Conservation (phyloP, 2,797 vertebrate genomes). For the Helarctos malayanus region DNA sequence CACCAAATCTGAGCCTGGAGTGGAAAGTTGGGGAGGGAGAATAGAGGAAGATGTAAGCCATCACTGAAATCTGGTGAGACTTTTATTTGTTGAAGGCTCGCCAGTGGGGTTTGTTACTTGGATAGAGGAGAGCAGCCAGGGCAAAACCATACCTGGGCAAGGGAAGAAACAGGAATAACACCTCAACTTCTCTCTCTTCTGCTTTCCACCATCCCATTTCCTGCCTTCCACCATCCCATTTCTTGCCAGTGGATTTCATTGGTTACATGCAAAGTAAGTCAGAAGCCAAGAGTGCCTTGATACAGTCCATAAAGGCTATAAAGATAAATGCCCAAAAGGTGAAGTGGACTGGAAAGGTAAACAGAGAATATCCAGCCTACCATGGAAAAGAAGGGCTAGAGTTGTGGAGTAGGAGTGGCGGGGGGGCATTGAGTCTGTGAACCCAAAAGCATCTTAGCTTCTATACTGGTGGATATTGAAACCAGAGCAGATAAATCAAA, state of each 20-base stretch:
- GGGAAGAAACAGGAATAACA: background rate
- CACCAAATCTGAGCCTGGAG: background rate
- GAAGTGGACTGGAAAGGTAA: background rate
- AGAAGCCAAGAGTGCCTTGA: too few species aligned
- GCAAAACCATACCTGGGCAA: background rate
- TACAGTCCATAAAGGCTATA: background rate
- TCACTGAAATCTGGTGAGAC: background rate
- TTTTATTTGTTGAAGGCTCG: background rate
- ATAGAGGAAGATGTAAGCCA: background rate
- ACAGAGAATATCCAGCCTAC: background rate
- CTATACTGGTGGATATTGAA: background rate
- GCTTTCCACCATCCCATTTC: background rate
- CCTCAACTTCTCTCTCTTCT: background rate
- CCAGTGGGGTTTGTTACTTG: background rate
- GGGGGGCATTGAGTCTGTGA: background rate
- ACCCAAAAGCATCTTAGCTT: background rate
- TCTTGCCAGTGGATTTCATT: background rate
- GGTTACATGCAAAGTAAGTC: background rate
- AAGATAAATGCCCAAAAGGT: background rate
- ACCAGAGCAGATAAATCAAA: background rate
- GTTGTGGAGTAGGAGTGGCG: too few species aligned
- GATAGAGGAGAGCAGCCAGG: background rate
- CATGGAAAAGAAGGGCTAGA: background rate
- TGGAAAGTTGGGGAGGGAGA: background rate
- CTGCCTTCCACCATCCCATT: background rate